Evolutionary conservation across 2,888 invertebrate species (phyloP).

Genomic region (Drosophila nr. perissopoda): DNA sequence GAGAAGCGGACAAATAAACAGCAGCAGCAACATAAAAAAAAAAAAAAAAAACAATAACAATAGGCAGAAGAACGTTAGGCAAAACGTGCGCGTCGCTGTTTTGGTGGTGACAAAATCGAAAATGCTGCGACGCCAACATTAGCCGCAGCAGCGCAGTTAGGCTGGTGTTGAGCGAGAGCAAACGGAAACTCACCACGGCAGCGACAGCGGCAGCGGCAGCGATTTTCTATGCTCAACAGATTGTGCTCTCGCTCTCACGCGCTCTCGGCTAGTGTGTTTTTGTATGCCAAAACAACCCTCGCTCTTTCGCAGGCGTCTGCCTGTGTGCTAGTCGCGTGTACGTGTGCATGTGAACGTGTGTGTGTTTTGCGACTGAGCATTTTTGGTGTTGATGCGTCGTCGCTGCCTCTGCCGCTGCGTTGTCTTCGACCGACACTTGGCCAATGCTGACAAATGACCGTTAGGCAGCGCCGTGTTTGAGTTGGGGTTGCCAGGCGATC

Average conservation of each 20-base stretch:
- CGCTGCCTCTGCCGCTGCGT: slow-evolving; percentile 17
- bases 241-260: slow-evolving; percentile 32
- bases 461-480: slow-evolving; percentile 22
- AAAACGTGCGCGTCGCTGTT: slow-evolving; percentile 27
- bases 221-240: slow-evolving; percentile 25
- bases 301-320: slow-evolving; percentile 24
- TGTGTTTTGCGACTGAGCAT: slow-evolving; percentile 16
- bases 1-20: slow-evolving; percentile 47
- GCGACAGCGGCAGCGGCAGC: slow-evolving; percentile 23
- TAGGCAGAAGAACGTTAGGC: slow-evolving; percentile 22
- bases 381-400: slow-evolving; percentile 33
- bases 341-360: slow-evolving; percentile 10
- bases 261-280: slow-evolving; percentile 14
- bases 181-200: slow-evolving; percentile 61
- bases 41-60: slow-evolving; percentile 25
- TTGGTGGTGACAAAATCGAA: slow-evolving; percentile 47
- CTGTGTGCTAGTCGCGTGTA: slow-evolving; percentile 22
- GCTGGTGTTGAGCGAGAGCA: slow-evolving; percentile 3
- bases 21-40: slow-evolving; percentile 36
- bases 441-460: slow-evolving; percentile 59
- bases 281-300: slow-evolving; percentile 47
- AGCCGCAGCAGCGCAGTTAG: slow-evolving; percentile 17
- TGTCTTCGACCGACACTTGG: slow-evolving; percentile 61
- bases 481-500: slow-evolving; percentile 4
- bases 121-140: slow-evolving; percentile 37